Evolutionary conservation across 2,113 vertebrate species (phyloP).

Genomic region (Suricata suricatta): DNA sequence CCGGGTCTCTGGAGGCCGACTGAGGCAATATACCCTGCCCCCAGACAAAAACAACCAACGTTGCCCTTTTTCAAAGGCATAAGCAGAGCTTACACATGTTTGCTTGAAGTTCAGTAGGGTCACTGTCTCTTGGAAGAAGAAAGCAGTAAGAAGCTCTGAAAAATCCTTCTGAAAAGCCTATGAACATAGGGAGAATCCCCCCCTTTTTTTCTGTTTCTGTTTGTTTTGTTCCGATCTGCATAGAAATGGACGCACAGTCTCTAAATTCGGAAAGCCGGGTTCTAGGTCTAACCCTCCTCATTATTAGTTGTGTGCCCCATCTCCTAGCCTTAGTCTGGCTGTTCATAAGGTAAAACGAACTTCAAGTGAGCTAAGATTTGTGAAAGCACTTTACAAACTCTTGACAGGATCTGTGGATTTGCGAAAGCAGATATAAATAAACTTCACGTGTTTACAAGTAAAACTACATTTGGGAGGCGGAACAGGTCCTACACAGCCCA

Average conservation of each 20-base stretch:
- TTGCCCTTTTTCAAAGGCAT: neutral
- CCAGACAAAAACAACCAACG: neutral
- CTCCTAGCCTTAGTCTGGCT: neutral
- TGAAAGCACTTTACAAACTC: neutral
- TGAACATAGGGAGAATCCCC: neutral
- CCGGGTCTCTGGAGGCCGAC: neutral
- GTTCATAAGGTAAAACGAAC: neutral
- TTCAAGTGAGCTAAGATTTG: neutral
- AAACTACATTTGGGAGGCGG: fast-evolving
- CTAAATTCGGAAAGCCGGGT: neutral
- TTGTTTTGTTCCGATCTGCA: neutral
- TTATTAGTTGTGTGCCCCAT: neutral
- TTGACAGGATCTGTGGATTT: fast-evolving
- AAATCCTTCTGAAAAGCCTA: neutral
- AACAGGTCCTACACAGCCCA: fast-evolving
- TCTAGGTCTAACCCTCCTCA: neutral
- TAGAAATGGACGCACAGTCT: neutral
- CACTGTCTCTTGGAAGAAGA: neutral
- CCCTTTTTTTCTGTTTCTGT: neutral
- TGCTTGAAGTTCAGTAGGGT: neutral
- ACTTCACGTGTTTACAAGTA: neutral
- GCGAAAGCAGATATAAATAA: neutral
- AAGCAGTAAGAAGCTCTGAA: neutral
- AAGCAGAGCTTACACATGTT: neutral
- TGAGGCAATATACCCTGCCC: neutral